Base-by-base conservation (phyloP, 2,888 invertebrate genomes). In the Drosophila rubida region DNA sequence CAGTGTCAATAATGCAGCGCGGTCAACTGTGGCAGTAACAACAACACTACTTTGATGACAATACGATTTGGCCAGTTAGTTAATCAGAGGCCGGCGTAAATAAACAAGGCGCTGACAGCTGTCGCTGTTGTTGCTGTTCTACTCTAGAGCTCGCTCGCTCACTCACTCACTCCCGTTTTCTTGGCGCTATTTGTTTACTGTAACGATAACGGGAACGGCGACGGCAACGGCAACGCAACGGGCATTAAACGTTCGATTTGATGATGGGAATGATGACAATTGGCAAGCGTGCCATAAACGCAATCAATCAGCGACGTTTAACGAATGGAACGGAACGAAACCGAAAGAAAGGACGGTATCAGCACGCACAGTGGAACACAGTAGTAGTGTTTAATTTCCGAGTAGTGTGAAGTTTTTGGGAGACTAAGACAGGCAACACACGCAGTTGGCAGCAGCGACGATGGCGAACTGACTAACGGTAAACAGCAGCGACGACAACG, bases 191-290 rank as follows among this genome's bases (percentile, higher is more conserved):
- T 13, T 30, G 14, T 19, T 50, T 35, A 48, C 25, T 13, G 27
- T 39, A 7, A 30, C 16, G 16, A 32, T 37, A 48, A 63, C 63
- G 54, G 75, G 46, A 57, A 72, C 42, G 49, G 48, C 55, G 27
- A 49, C 37, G 60, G 45, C 75, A 67, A 49, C 37, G 60, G 45
- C 75, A 67, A 41, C 19, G 19, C 78, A 32, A 32, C 32, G 32
- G n/a, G 32, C 75, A 63, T 83, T 79, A 72, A 83, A 64, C 62
- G 83, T 69, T 77, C 77, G 65, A 74, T 84, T 78, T 78, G 51
- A 69, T 54, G 85, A 74, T 68, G 62, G 41, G 48, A 67, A 51
- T 62, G 58, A 63, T 60, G 69, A 60, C 71, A 80, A 79, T 68
- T 73, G 73, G 54, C 71, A 50, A 58, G 61, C 70, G 64, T 67